Base-by-base conservation (phyloP, 2,113 vertebrate genomes). In the Gila orcuttii region DNA sequence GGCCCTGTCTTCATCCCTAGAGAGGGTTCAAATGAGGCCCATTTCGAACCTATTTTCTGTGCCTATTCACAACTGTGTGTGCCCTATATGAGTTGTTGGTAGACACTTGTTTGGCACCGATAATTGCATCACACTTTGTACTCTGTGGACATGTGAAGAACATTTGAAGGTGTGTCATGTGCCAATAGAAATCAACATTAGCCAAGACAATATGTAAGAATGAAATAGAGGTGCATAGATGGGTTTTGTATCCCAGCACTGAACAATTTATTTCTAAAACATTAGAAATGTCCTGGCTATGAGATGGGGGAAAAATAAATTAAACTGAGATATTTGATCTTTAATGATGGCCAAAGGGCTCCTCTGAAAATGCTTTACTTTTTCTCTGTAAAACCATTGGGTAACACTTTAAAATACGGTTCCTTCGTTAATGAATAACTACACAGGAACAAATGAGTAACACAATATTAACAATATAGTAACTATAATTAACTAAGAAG, bases 251-350 rank as follows among this genome's bases (percentile, higher is more conserved):
- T 33, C 8, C 31, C 25, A 75, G 45, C 6, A 0, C 4, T 25
- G 50, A 15, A 52, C 15, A 45, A 64, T 21, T 12, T 45, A 6
- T 75, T 2, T 76, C 3, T 84, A 64, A 33, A 76, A 45, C 9
- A 31, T 47, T 52, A 59, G 71, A 21, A 5, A 19, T 64, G 50
- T 76, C n/a, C n/a, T n/a, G n/a, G n/a, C n/a, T n/a, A n/a, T n/a
- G n/a, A n/a, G n/a, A n/a, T n/a, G n/a, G n/a, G n/a, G n/a, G n/a
- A n/a, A n/a, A n/a, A n/a, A n/a, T n/a, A n/a, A n/a, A n/a, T 47
- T 59, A 84, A 59, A 59, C 71, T 64, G 83, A 76, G 13, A 60
- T 62, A 66, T 77, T 47, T 84, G 39, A 76, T 76, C 25, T 77
- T 45, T 77, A 52, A 64, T 78, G 42, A 76, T 64, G 57, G 62